Evolutionary conservation across 2,888 invertebrate genomes (phyloP).

Genomic region (Tromatobia lineatoria): DNA sequence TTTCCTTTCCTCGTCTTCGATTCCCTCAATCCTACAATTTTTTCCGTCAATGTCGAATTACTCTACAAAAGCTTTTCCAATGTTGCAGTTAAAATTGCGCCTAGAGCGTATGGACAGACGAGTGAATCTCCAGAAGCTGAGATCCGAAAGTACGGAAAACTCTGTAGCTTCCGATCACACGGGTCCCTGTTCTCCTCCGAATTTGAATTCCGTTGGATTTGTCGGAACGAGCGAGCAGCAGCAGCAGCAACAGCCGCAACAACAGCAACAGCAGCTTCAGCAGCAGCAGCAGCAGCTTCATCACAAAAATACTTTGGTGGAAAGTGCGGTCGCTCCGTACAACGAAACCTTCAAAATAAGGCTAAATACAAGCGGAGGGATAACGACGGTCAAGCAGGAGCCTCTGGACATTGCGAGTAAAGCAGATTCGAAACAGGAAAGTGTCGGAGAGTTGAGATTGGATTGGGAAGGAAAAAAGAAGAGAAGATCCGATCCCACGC

Average conservation of each 20-base stretch:
- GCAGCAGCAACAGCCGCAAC: constrained; percentile 56
- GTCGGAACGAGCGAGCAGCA: constrained; percentile 53
- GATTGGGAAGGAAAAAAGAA: constrained; percentile 82
- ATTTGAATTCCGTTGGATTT: constrained; percentile 76
- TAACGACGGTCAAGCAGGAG: constrained; percentile 83
- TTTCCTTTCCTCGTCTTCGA: neutral
- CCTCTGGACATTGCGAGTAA: constrained; percentile 76
- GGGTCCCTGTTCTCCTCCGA: constrained; percentile 81
- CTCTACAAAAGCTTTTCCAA: constrained; percentile 32
- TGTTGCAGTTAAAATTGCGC: constrained; percentile 88
- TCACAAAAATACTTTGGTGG: constrained; percentile 73
- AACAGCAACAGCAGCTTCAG: constrained; percentile 17
- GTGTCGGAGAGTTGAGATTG: constrained; percentile 69
- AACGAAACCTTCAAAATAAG: constrained; percentile 84
- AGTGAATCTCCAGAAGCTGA: constrained; percentile 85
- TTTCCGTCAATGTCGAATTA: neutral
- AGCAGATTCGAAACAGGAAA: constrained; percentile 79
- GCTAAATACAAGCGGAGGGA: constrained; percentile 83
- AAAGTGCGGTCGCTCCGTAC: constrained; percentile 78
- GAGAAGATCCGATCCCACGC: constrained; percentile 79
- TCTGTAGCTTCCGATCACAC: constrained; percentile 77
- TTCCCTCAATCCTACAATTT: neutral
- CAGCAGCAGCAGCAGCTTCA: constrained; percentile 72
- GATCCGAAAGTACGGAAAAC: constrained; percentile 82
- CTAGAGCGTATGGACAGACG: constrained; percentile 90